Conservation (phyloP, 64 coral and sea anemone species). For the Acropora yongei region DNA sequence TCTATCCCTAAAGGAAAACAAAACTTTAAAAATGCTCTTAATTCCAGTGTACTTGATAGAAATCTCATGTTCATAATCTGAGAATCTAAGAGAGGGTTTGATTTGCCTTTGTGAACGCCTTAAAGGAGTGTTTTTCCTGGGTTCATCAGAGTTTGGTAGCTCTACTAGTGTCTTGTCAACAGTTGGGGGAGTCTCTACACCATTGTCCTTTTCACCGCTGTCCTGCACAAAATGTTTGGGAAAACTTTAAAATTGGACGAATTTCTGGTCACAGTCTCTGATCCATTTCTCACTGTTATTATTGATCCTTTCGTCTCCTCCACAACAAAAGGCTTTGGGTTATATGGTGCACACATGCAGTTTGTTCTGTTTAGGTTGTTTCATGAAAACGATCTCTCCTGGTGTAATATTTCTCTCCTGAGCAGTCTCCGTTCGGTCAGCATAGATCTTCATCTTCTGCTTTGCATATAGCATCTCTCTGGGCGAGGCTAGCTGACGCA, state of each 20-base stretch:
- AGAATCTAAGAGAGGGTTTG: neutral
- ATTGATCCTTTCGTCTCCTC: slow-evolving; percentile 41
- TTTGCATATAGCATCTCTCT: slow-evolving; percentile 27
- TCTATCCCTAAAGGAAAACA: no score
- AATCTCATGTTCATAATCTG: neutral
- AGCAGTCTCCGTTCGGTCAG: neutral
- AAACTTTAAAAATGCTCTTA: neutral
- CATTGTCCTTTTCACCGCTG: neutral
- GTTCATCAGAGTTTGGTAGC: neutral
- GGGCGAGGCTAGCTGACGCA: no score
- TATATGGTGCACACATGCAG: slow-evolving; percentile 62
- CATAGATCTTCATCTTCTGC: slow-evolving; percentile 29
- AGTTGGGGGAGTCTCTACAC: neutral
- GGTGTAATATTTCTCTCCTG: slow-evolving; percentile 9
- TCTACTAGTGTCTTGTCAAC: neutral
- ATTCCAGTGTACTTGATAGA: neutral
- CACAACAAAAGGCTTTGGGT: slow-evolving; percentile 43
- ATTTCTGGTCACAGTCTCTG: slow-evolving; percentile 44
- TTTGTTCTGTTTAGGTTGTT: slow-evolving; percentile 57
- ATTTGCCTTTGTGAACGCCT: neutral
- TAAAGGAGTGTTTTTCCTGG: neutral
- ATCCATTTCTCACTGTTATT: slow-evolving; percentile 27
- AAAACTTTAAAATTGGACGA: slow-evolving; percentile 49
- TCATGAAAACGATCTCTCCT: slow-evolving; percentile 38
- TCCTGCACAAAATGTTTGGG: neutral